These are phyloP conservation scores for Falco columbarius DNA, from an alignment of 2,797 vertebrate genomes.

Conservation along the genomic window DNA sequence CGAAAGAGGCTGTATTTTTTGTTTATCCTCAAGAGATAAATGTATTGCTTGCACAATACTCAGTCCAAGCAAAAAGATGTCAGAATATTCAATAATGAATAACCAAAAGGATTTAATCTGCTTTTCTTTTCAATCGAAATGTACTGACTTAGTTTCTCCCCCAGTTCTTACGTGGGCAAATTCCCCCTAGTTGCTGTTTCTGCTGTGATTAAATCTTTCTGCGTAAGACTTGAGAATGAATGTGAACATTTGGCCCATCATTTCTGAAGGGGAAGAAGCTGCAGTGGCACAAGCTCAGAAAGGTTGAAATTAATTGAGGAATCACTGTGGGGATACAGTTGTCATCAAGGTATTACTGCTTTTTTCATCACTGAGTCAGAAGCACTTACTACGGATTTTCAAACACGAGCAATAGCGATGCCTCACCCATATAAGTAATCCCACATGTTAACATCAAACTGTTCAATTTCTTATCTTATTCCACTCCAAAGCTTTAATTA, in stretches of 20 bases:
- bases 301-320: not conserved
- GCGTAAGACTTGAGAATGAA: not conserved
- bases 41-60: not conserved
- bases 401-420: not conserved
- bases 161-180: not conserved
- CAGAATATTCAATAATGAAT: not conserved
- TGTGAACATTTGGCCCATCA: not conserved
- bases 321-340: not conserved
- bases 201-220: not conserved
- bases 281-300: not conserved
- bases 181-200: not conserved
- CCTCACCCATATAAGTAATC: not conserved
- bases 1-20: not conserved
- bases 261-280: not conserved
- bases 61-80: not conserved
- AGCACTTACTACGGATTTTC: not conserved
- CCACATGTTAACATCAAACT: not conserved
- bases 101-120: not conserved
- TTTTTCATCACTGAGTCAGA: not conserved
- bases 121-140: not conserved
- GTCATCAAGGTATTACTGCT: not conserved
- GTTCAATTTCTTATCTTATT: slow-evolving; percentile 1
- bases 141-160: not conserved
- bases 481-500: slow-evolving; percentile 23
- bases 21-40: not conserved